Conservation (phyloP, 1,140 invertebrate genomes). For the Ylistrum balloti region DNA sequence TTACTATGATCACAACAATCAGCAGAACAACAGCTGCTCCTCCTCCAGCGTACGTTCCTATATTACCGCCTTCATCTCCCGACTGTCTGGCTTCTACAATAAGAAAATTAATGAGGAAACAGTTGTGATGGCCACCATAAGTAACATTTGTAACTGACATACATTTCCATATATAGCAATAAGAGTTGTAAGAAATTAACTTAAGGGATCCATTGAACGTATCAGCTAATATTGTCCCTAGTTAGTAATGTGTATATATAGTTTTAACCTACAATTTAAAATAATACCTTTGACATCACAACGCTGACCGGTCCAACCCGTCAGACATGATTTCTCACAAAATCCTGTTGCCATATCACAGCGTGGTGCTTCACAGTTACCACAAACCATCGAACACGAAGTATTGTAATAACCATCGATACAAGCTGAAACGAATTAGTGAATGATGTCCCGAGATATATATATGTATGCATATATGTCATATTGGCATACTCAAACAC, state of each 20-base stretch:
- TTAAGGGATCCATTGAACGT: no score
- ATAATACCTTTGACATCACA: conserved; percentile 21
- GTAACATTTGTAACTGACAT: no score
- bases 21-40: neutral
- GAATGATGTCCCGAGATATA: no score
- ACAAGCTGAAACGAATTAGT: neutral
- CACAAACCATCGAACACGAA: neutral
- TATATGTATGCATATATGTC: no score
- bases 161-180: no score
- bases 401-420: neutral
- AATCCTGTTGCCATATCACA: neutral
- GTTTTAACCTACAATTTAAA: no score
- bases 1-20: neutral
- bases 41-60: neutral
- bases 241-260: no score
- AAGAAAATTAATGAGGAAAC: no score
- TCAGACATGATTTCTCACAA: neutral
- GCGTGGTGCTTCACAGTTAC: neutral
- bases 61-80: neutral
- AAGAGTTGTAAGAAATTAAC: no score
- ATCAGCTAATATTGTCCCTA: no score
- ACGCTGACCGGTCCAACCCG: neutral
- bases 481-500: no score
- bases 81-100: neutral
- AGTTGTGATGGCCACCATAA: neutral